Evolutionary conservation across 2,113 vertebrate species (phyloP).

Genomic region (Siniperca knerii): DNA sequence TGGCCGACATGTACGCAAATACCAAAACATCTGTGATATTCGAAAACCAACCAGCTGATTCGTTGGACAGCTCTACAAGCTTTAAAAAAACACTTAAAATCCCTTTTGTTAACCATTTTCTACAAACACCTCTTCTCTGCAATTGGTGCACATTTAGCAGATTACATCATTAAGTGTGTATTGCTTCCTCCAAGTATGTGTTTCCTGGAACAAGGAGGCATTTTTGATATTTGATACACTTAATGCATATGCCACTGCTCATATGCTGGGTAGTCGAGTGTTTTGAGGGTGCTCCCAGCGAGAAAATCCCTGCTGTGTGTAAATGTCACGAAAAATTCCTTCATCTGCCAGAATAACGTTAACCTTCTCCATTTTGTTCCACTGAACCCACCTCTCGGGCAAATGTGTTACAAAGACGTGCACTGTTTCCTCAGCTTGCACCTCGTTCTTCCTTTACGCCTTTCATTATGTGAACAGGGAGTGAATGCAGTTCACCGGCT

Average conservation of each 20-base stretch:
- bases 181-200: not conserved
- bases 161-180: constrained; percentile 12
- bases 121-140: not conserved
- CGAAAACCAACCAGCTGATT: not conserved
- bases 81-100: not conserved
- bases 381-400: constrained; percentile 78
- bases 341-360: constrained; percentile 81
- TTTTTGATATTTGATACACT: constrained; percentile 71
- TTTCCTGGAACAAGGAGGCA: constrained; percentile 36
- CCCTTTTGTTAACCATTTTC: not conserved
- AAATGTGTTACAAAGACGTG: constrained; percentile 80
- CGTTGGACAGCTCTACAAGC: too few species aligned
- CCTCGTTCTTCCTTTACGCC: constrained; percentile 31
- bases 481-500: constrained; percentile 67
- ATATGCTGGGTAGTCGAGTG: constrained; percentile 46
- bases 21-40: not conserved
- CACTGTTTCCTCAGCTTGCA: constrained; percentile 21
- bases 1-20: not conserved
- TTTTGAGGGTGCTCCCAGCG: constrained; percentile 70
- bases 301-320: constrained; percentile 75
- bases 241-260: constrained; percentile 70
- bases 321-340: constrained; percentile 84
- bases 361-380: constrained; percentile 86
- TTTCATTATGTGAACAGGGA: constrained; percentile 82
- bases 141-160: constrained; percentile 1